A percentile compares a stretch with the other conserved stretches of the same genome.
Evolutionary conservation across 2,797 vertebrate species (phyloP).

Genomic region (Antennarius maculatus): DNA sequence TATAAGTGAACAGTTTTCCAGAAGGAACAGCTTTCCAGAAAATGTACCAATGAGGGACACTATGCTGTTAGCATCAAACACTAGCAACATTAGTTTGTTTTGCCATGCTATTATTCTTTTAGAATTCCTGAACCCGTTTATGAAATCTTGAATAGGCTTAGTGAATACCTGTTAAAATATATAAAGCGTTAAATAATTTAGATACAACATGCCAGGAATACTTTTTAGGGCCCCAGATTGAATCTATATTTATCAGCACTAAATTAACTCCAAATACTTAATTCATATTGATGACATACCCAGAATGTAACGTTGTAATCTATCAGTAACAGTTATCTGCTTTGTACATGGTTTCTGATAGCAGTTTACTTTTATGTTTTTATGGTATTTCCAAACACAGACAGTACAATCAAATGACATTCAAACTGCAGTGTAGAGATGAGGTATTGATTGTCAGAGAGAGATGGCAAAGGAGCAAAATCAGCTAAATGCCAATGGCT

Average conservation of each 20-base stretch:
- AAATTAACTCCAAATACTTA: not conserved
- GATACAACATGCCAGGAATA: constrained; percentile 5
- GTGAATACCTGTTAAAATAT: not conserved
- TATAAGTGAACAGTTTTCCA: too few relatives aligned
- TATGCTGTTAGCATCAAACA: too few relatives aligned
- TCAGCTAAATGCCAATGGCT: constrained; percentile 3
- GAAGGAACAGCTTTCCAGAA: too few relatives aligned
- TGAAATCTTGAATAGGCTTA: not conserved
- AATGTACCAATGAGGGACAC: too few relatives aligned
- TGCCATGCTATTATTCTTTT: too few relatives aligned
- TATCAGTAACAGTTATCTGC: constrained; percentile 2
- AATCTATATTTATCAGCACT: not conserved
- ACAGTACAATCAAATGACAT: too few relatives aligned
- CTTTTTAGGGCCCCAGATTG: not conserved
- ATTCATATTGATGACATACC: constrained; percentile 20
- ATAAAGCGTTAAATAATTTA: not conserved
- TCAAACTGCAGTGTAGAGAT: not conserved
- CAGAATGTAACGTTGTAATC: constrained; percentile 5
- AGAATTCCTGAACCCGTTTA: too few relatives aligned
- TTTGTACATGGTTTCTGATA: not conserved
- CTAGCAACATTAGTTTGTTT: too few relatives aligned
- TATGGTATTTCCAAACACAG: too few relatives aligned
- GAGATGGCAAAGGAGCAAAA: too few relatives aligned
- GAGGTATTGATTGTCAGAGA: too few relatives aligned
- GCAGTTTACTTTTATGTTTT: too few relatives aligned